Evolutionary conservation across 2,113 vertebrate genomes (phyloP).

Genomic region (Glaucomys volans): DNA sequence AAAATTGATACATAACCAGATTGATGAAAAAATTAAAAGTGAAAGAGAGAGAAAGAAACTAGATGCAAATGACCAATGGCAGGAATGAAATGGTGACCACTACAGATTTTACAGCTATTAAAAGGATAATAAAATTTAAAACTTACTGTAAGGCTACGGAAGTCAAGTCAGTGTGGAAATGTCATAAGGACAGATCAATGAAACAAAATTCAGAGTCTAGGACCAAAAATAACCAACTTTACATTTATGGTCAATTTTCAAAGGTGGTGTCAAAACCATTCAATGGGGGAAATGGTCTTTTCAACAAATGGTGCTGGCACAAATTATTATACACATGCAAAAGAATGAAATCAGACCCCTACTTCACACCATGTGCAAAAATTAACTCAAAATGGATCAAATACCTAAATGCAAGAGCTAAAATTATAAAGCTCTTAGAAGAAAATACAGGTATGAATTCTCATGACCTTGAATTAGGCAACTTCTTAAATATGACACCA

Average conservation of each 20-base stretch:
- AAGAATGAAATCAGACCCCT: not conserved
- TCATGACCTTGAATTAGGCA: conserved; percentile 23
- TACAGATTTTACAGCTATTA: conserved; percentile 15
- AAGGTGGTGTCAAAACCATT: conserved; percentile 1
- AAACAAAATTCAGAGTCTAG: conserved; percentile 8
- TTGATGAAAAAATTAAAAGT: conserved; percentile 25
- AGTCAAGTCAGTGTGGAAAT: not conserved
- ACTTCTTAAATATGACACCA: not conserved
- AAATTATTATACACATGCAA: not conserved
- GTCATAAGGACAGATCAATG: not conserved
- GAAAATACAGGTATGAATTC: conserved; percentile 8
- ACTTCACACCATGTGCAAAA: not conserved
- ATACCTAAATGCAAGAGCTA: not conserved
- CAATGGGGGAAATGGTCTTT: not conserved
- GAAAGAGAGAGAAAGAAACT: not conserved
- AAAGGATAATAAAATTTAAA: not conserved
- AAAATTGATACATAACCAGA: conserved; percentile 39
- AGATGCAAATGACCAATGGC: conserved; percentile 5
- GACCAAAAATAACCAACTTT: conserved; percentile 42
- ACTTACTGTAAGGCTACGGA: not conserved
- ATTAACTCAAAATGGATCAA: not conserved
- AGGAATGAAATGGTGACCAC: not conserved
- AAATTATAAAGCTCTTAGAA: not conserved
- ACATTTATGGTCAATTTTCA: conserved; percentile 47
- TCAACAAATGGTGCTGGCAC: not conserved